Percentiles rank a stretch among this genome's conserved stretches.
phyloP scores from a whole-genome alignment of 2,888 invertebrate genomes.

The Eupithecia insigniata region DNA sequence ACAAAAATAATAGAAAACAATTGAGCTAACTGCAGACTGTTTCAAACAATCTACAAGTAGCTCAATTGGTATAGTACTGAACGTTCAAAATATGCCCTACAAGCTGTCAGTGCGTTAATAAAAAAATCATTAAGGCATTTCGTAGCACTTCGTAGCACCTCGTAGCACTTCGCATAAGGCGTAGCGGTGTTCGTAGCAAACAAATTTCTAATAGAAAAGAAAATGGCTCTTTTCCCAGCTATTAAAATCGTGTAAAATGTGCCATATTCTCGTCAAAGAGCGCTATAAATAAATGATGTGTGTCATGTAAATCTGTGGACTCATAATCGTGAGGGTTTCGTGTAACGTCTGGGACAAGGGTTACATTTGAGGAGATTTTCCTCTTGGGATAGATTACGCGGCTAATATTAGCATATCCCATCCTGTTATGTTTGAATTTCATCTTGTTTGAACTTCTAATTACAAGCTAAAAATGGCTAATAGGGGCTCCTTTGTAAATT shows the following conservation, averaged over 20 bases:
- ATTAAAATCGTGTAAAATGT: constrained; percentile 4
- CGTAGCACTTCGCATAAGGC: constrained; percentile 10
- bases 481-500: constrained; percentile 14
- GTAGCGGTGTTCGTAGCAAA: neutral
- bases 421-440: constrained; percentile 14
- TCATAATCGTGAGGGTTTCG: constrained; percentile 15
- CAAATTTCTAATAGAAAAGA: neutral
- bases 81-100: neutral
- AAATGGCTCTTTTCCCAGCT: neutral
- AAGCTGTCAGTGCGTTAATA: neutral
- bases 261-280: constrained; percentile 9
- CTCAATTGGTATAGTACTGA: too few species aligned
- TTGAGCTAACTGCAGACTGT: too few species aligned
- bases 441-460: constrained; percentile 12
- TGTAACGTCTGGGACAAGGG: constrained; percentile 18
- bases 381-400: constrained; percentile 23
- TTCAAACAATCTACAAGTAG: too few species aligned
- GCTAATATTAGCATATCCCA: constrained; percentile 15
- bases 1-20: too few species aligned
- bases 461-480: constrained; percentile 6
- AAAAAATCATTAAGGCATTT: neutral
- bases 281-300: constrained; percentile 14
- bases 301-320: constrained; percentile 15
- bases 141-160: constrained; percentile 15
- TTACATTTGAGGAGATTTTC: constrained; percentile 20